Evolutionary conservation across 2,797 vertebrate species (phyloP).

Genomic region (Epinephelus malabaricus): DNA sequence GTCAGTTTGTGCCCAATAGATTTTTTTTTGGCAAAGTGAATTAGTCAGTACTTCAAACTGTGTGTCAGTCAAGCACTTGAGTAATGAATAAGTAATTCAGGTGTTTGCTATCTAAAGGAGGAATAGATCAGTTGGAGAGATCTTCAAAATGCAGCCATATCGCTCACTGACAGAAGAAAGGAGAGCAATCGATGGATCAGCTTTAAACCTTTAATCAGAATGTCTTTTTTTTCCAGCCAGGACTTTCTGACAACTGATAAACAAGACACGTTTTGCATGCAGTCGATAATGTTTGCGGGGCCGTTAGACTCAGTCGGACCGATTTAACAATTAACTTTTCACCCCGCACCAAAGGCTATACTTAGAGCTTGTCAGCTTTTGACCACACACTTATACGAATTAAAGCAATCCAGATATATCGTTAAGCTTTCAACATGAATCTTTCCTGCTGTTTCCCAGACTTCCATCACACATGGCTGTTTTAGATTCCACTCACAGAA

Average conservation of each 20-base stretch:
- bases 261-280: slow-evolving; percentile 49
- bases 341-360: slow-evolving; percentile 28
- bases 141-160: slow-evolving; percentile 64
- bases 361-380: slow-evolving; percentile 41
- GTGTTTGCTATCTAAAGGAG: slow-evolving; percentile 65
- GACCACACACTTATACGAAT: slow-evolving; percentile 30
- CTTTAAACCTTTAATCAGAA: slow-evolving; percentile 57
- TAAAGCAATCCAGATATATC: slow-evolving; percentile 33
- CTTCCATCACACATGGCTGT: slow-evolving; percentile 19
- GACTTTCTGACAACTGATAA: slow-evolving; percentile 65
- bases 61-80: slow-evolving; percentile 67
- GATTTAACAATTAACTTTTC: slow-evolving; percentile 55
- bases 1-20: slow-evolving; percentile 63
- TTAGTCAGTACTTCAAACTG: slow-evolving; percentile 69
- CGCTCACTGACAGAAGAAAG: slow-evolving; percentile 61
- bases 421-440: slow-evolving; percentile 40
- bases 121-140: slow-evolving; percentile 66
- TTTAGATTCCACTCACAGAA: slow-evolving; percentile 38
- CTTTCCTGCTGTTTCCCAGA: slow-evolving; percentile 19
- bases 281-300: slow-evolving; percentile 46
- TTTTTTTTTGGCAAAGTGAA: slow-evolving; percentile 68
- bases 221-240: slow-evolving; percentile 27
- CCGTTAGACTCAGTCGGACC: background rate
- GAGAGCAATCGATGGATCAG: slow-evolving; percentile 58
- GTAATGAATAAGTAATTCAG: slow-evolving; percentile 76